A percentile compares a stretch with the other conserved stretches of the same genome.
Conservation (phyloP, 2,888 invertebrate species). For the Cosmorhoe ocellata region DNA sequence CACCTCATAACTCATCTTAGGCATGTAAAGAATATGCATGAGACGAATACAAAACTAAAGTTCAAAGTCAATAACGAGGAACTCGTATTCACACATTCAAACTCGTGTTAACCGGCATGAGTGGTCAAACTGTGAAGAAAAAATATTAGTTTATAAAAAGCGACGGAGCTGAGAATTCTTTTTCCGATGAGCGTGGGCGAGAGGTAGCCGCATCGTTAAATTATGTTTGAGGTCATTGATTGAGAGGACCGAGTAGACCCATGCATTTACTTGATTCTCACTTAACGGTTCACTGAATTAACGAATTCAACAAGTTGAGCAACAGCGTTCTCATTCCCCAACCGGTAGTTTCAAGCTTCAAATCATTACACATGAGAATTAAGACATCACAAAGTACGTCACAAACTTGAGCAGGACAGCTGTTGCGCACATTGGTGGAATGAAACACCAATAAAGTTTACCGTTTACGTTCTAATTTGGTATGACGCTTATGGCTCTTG, state of each 20-base stretch:
- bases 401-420: slow-evolving; percentile 48
- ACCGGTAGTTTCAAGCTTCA: slow-evolving; percentile 43
- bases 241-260: slow-evolving; percentile 49
- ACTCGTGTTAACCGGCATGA: slow-evolving; percentile 35
- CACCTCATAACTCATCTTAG: slow-evolving; percentile 35
- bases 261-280: slow-evolving; percentile 40
- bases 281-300: slow-evolving; percentile 51
- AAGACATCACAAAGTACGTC: slow-evolving; percentile 45
- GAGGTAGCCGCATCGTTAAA: slow-evolving; percentile 65
- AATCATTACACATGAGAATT: slow-evolving; percentile 44
- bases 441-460: slow-evolving; percentile 66
- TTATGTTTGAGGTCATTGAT: slow-evolving; percentile 75
- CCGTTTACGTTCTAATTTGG: slow-evolving; percentile 70
- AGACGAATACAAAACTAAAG: slow-evolving; percentile 33
- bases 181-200: slow-evolving; percentile 63
- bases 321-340: slow-evolving; percentile 35
- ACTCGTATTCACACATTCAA: slow-evolving; percentile 43
- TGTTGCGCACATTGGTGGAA: slow-evolving; percentile 65
- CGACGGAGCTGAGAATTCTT: slow-evolving; percentile 45
- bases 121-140: slow-evolving; percentile 48
- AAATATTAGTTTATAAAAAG: slow-evolving; percentile 59
- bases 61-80: slow-evolving; percentile 40
- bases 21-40: slow-evolving; percentile 33
- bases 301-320: slow-evolving; percentile 41
- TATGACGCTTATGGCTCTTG: slow-evolving; percentile 69